Percentiles rank a stretch among this genome's conserved stretches.
Conservation (phyloP, 2,797 vertebrate genomes). For the Danio choprae region DNA sequence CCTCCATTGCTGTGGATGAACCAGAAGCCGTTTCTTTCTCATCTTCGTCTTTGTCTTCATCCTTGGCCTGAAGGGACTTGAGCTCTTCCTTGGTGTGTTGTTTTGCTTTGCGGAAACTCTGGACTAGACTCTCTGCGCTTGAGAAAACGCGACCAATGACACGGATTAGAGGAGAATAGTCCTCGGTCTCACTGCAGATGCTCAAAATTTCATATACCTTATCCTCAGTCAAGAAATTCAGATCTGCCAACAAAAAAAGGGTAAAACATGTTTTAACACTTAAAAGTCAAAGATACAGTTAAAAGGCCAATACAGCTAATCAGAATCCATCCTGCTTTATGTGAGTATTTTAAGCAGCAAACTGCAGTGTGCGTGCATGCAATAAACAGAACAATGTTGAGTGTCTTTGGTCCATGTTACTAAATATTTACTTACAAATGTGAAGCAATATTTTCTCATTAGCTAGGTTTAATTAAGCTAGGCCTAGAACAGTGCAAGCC, state of each 20-base stretch:
- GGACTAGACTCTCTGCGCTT: constrained; percentile 89
- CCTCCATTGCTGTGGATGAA: constrained; percentile 85
- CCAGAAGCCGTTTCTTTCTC: constrained; percentile 83
- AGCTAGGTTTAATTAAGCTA: too few relatives aligned
- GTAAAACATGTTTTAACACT: neutral
- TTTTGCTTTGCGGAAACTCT: constrained; percentile 91
- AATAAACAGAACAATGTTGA: too few relatives aligned
- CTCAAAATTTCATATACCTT: constrained; percentile 90
- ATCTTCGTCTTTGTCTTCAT: constrained; percentile 96
- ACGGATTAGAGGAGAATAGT: constrained; percentile 91
- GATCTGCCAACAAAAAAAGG: constrained; percentile 77
- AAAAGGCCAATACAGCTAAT: too few relatives aligned
- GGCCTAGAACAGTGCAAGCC: too few relatives aligned
- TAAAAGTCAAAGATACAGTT: neutral
- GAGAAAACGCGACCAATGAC: constrained; percentile 94
- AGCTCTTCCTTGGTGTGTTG: constrained; percentile 82
- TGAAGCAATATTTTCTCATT: neutral
- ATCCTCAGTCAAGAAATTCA: constrained; percentile 92
- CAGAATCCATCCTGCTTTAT: too few relatives aligned
- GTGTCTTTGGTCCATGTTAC: neutral
- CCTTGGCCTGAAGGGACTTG: constrained; percentile 93
- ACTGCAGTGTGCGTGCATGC: neutral
- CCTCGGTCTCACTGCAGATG: constrained; percentile 87
- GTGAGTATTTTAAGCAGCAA: too few relatives aligned
- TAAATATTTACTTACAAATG: neutral